A percentile compares a stretch with the other conserved stretches of the same genome.
Evolutionary conservation across 2,888 invertebrate species (phyloP).

Genomic region (Aproaerema taeniolella): DNA sequence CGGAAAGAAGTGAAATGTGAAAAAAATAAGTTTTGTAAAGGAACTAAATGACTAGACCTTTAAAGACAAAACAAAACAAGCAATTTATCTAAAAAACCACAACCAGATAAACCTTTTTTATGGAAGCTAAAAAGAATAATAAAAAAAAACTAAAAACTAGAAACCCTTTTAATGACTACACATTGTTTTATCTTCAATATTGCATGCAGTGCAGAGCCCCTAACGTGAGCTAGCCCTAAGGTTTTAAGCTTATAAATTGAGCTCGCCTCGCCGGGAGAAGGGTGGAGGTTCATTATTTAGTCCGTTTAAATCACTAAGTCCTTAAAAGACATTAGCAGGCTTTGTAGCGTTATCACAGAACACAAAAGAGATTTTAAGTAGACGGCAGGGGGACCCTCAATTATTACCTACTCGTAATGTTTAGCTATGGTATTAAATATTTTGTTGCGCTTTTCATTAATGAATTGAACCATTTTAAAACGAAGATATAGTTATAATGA

Average conservation of each 20-base stretch:
- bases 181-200: too few species aligned
- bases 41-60: too few species aligned
- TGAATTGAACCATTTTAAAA: not conserved
- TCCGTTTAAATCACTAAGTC: slow-evolving; percentile 78
- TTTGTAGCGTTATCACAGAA: slow-evolving; percentile 71
- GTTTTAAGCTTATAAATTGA: slow-evolving; percentile 63
- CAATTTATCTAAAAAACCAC: too few species aligned
- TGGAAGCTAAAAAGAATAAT: too few species aligned
- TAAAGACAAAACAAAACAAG: too few species aligned
- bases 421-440: slow-evolving; percentile 2
- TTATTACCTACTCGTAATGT: slow-evolving; percentile 50
- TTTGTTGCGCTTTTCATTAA: not conserved
- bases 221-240: slow-evolving; percentile 29
- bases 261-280: slow-evolving; percentile 42
- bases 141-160: too few species aligned
- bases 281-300: slow-evolving; percentile 74
- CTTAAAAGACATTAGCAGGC: slow-evolving; percentile 76
- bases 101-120: too few species aligned
- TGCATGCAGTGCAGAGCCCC: too few species aligned
- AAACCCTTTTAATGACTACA: too few species aligned
- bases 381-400: slow-evolving; percentile 46
- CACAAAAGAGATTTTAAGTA: slow-evolving; percentile 73
- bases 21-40: too few species aligned
- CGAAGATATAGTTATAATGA: too few species aligned
- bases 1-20: too few species aligned